Evolutionary conservation across 2,113 vertebrate genomes (phyloP).

Genomic region (Epinephelus moara): DNA sequence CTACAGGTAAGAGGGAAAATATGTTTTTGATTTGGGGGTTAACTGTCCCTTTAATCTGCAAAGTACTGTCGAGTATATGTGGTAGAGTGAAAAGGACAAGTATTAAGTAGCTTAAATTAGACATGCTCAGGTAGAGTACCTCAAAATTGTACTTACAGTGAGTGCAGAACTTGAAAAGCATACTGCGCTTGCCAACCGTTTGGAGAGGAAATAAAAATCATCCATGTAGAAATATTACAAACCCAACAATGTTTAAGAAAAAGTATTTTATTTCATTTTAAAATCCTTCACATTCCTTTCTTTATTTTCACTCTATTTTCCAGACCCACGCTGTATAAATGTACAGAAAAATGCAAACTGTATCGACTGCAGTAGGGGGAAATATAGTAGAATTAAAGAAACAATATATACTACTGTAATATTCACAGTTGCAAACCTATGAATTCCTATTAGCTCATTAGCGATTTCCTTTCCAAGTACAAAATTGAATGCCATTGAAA

Average conservation of each 20-base stretch:
- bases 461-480: background rate
- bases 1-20: too few relatives aligned
- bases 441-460: background rate
- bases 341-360: background rate
- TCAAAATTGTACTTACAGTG: background rate
- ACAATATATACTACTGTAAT: background rate
- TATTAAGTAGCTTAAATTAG: background rate
- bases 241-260: background rate
- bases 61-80: background rate
- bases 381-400: constrained; percentile 10
- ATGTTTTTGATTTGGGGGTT: too few relatives aligned
- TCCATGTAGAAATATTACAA: background rate
- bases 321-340: background rate
- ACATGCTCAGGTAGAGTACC: background rate
- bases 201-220: background rate
- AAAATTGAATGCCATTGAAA: constrained; percentile 9
- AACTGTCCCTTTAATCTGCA: too few relatives aligned
- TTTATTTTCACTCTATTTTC: background rate
- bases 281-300: background rate
- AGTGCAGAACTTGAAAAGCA: background rate
- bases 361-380: background rate
- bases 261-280: constrained; percentile 12
- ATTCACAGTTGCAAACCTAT: background rate
- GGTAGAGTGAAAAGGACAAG: background rate
- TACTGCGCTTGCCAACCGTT: background rate